Evolutionary conservation across 2,888 invertebrate genomes (phyloP).

Genomic region (Odontomyia ornata): DNA sequence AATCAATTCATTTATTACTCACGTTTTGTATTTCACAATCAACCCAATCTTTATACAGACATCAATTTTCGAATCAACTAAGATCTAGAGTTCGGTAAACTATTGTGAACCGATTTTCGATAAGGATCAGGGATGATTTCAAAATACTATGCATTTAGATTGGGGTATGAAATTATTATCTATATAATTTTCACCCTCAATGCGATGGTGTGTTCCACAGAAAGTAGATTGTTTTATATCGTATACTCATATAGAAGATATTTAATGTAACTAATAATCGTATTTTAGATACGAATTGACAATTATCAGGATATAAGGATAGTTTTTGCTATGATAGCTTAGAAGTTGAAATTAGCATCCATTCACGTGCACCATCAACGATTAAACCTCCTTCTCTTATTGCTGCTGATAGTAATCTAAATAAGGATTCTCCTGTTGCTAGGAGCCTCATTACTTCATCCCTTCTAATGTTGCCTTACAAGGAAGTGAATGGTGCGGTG

Average conservation of each 20-base stretch:
- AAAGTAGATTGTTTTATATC: too few species aligned
- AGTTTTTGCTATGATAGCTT: constrained; percentile 8
- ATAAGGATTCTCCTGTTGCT: too few species aligned
- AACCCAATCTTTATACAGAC: neutral
- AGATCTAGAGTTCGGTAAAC: neutral
- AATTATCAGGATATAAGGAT: constrained; percentile 15
- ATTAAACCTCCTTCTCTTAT: neutral
- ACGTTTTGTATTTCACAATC: neutral
- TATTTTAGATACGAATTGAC: constrained; percentile 23
- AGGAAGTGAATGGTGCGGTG: neutral
- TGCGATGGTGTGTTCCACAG: too few species aligned
- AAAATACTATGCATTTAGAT: neutral
- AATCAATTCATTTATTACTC: constrained; percentile 8
- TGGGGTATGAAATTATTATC: too few species aligned
- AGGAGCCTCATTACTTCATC: too few species aligned
- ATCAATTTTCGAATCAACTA: constrained; percentile 4
- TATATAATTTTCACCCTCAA: too few species aligned
- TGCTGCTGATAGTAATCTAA: too few species aligned
- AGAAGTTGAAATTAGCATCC: neutral
- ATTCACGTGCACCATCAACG: neutral
- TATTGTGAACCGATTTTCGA: constrained; percentile 9
- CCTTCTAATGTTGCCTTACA: neutral
- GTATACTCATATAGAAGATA: too few species aligned
- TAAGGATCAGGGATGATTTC: constrained; percentile 35
- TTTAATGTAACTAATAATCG: neutral